Percentiles rank a stretch among this genome's conserved stretches.
phyloP scores from a whole-genome alignment of 1,140 invertebrate genomes.

The Agrilus planipennis region DNA sequence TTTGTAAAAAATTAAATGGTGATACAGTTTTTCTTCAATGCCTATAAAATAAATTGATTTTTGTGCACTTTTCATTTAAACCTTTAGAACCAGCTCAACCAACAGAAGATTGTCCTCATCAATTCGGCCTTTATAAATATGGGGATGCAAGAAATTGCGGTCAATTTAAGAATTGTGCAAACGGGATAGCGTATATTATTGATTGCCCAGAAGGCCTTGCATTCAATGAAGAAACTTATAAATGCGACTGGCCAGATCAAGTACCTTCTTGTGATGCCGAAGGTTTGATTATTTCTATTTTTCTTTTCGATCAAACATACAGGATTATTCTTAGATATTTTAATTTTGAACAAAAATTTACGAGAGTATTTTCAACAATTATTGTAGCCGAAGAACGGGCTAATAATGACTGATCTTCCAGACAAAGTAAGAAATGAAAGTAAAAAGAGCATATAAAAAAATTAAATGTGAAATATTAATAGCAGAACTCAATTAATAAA shows the following conservation, averaged over 20 bases:
- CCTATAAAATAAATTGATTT: too few relatives aligned
- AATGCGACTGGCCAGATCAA: slow-evolving; percentile 80
- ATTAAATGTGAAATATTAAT: neutral
- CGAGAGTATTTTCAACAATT: too few relatives aligned
- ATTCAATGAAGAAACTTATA: slow-evolving; percentile 61
- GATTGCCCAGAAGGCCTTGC: slow-evolving; percentile 64
- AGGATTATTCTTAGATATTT: too few relatives aligned
- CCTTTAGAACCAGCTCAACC: slow-evolving; percentile 47
- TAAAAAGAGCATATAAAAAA: neutral
- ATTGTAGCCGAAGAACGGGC: too few relatives aligned
- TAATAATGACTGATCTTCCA: neutral
- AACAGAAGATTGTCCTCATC: slow-evolving; percentile 69
- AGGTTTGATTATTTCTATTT: slow-evolving; percentile 35
- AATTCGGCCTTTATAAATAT: slow-evolving; percentile 70
- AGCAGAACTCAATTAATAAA: neutral
- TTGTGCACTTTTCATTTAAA: too few relatives aligned
- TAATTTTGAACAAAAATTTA: too few relatives aligned
- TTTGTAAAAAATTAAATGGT: too few relatives aligned
- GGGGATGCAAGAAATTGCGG: slow-evolving; percentile 63
- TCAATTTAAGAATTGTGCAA: slow-evolving; percentile 73
- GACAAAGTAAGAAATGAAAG: neutral
- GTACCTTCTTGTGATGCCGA: slow-evolving; percentile 65
- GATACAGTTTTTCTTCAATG: too few relatives aligned
- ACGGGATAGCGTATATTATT: slow-evolving; percentile 45
- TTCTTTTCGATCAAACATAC: neutral